Percentiles rank a stretch among this genome's conserved stretches.
Evolutionary conservation across 1,140 invertebrate species (phyloP).

Genomic region (Periplaneta americana): DNA sequence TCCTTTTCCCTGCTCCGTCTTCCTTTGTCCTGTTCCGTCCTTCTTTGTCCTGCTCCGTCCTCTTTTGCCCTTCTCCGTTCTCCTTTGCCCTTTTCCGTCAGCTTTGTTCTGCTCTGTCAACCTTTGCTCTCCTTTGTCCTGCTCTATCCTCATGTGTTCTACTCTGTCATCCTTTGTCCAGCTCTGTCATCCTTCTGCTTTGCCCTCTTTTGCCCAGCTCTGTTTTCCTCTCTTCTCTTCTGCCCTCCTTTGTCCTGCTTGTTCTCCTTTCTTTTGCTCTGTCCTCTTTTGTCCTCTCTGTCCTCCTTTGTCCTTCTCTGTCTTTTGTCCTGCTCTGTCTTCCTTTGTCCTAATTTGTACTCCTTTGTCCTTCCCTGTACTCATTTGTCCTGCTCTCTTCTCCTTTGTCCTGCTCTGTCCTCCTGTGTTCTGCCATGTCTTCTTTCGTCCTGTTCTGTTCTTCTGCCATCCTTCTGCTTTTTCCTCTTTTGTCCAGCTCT

Average conservation of each 20-base stretch:
- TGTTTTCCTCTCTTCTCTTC: background rate
- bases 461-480: background rate
- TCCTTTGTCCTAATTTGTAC: background rate
- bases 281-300: too few species aligned
- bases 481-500: background rate
- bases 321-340: background rate
- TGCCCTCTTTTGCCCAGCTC: background rate
- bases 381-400: too few species aligned
- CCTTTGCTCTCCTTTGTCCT: background rate
- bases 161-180: background rate
- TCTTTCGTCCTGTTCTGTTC: background rate
- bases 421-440: background rate
- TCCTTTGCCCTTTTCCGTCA: background rate
- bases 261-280: background rate
- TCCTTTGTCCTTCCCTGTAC: too few species aligned
- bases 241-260: background rate
- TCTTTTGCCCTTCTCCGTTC: background rate
- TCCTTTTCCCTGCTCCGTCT: background rate
- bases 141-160: background rate
- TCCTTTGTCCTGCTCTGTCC: too few species aligned
- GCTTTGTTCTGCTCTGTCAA: background rate
- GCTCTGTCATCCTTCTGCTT: background rate
- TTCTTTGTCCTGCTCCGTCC: background rate
- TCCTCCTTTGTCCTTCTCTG: background rate
- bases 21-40: background rate